phyloP scores from a whole-genome alignment of 2,888 invertebrate species.

The Notocelia uddmanniana region DNA sequence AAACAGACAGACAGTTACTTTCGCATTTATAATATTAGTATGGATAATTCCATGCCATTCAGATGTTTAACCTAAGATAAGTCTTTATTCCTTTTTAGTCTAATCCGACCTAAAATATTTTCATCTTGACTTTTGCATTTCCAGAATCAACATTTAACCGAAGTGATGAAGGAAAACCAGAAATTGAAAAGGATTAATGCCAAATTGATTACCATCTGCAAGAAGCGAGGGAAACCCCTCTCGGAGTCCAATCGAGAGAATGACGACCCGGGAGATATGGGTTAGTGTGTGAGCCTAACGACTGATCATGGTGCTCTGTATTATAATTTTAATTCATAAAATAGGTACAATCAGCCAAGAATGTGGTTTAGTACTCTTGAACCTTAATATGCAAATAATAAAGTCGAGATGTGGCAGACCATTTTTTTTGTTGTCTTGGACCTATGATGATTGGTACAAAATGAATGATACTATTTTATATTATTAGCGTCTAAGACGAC shows the following conservation, averaged over 20 bases:
- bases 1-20: too few species aligned
- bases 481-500: constrained; percentile 8
- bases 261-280: constrained; percentile 65
- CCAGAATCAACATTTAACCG: constrained; percentile 81
- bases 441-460: constrained; percentile 3
- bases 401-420: too few species aligned
- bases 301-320: constrained; percentile 23
- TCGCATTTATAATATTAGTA: too few species aligned
- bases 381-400: too few species aligned
- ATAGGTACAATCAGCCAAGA: too few species aligned
- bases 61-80: too few species aligned
- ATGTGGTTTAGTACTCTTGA: too few species aligned
- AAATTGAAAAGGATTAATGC: constrained; percentile 81
- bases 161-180: constrained; percentile 79
- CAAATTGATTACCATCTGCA: constrained; percentile 77
- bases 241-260: constrained; percentile 68
- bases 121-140: constrained; percentile 46
- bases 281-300: constrained; percentile 42
- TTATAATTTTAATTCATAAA: constrained; percentile 8
- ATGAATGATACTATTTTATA: constrained; percentile 1
- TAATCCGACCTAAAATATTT: constrained; percentile 7
- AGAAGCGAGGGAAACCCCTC: constrained; percentile 70
- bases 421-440: too few species aligned
- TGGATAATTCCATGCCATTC: too few species aligned
- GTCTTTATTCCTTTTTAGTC: too few species aligned